Conservation (phyloP, 2,888 invertebrate genomes). For the Ennomos quercinarius region DNA sequence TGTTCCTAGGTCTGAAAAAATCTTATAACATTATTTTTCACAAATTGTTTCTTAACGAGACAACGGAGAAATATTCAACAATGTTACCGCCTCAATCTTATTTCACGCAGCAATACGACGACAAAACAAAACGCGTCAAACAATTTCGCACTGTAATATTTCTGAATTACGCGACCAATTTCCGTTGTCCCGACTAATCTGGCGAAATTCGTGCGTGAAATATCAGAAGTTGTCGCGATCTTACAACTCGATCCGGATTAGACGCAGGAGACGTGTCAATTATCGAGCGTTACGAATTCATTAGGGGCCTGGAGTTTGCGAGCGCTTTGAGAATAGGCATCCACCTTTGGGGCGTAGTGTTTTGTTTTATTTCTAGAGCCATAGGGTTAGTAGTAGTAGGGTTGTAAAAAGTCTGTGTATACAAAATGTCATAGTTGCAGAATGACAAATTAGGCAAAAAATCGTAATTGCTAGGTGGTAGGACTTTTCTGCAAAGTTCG, state of each 20-base stretch:
- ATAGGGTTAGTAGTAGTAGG: too few species aligned
- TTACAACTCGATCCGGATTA: slow-evolving; percentile 57
- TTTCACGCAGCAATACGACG: neutral
- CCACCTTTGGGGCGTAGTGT: slow-evolving; percentile 13
- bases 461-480: too few species aligned
- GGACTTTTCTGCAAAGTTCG: too few species aligned
- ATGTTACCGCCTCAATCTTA: neutral
- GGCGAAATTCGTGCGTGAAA: slow-evolving; percentile 68
- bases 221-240: slow-evolving; percentile 71
- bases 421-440: too few species aligned
- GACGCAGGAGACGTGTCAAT: slow-evolving; percentile 67
- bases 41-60: slow-evolving; percentile 14
- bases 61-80: slow-evolving; percentile 15
- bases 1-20: neutral
- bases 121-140: slow-evolving; percentile 23
- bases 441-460: too few species aligned
- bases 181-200: slow-evolving; percentile 33
- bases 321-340: slow-evolving; percentile 36
- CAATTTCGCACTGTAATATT: slow-evolving; percentile 28
- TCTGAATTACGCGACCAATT: slow-evolving; percentile 47
- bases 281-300: slow-evolving; percentile 65
- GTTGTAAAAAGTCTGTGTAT: too few species aligned
- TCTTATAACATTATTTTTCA: neutral
- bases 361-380: slow-evolving; percentile 10
- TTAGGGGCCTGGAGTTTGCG: slow-evolving; percentile 42